phyloP scores from a whole-genome alignment of 2,113 vertebrate species.

The Pseudorhombus dupliciocellatus region DNA sequence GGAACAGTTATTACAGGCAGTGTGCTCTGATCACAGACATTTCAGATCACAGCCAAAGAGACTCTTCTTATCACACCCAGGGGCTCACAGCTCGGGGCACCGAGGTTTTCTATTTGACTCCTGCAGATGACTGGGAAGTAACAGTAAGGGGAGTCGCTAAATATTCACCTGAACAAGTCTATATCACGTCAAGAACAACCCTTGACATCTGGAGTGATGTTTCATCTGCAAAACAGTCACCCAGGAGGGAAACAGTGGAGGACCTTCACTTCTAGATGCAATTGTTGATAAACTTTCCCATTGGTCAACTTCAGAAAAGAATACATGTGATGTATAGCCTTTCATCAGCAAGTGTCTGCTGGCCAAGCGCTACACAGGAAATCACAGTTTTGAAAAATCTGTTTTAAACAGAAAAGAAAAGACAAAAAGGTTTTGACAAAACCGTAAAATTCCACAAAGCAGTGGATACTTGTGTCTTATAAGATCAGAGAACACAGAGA shows the following conservation, averaged over 20 bases:
- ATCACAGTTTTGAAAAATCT: too few species aligned
- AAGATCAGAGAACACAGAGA: background rate
- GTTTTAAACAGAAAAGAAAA: background rate
- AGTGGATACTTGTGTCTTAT: too few species aligned
- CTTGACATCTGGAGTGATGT: conserved; percentile 8
- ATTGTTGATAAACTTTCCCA: background rate
- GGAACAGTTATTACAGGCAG: conserved; percentile 69
- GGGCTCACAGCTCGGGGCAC: conserved; percentile 41
- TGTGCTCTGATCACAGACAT: conserved; percentile 64
- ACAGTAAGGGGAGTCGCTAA: background rate
- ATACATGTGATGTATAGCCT: background rate
- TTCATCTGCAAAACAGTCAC: background rate
- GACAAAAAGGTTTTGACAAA: background rate
- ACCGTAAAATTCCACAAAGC: background rate
- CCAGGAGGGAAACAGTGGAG: background rate
- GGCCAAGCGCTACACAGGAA: background rate
- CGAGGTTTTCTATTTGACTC: conserved; percentile 17
- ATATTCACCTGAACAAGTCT: conserved; percentile 11
- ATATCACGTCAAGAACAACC: conserved; percentile 24
- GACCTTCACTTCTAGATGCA: background rate
- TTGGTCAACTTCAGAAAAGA: background rate
- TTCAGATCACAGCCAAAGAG: conserved; percentile 66
- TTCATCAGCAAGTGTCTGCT: background rate
- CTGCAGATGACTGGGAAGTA: conserved; percentile 6
- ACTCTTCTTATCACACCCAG: conserved; percentile 41